A percentile compares a stretch with the other conserved stretches of the same genome.
Conservation (phyloP, 2,113 vertebrate genomes). For the Electrona antarctica region DNA sequence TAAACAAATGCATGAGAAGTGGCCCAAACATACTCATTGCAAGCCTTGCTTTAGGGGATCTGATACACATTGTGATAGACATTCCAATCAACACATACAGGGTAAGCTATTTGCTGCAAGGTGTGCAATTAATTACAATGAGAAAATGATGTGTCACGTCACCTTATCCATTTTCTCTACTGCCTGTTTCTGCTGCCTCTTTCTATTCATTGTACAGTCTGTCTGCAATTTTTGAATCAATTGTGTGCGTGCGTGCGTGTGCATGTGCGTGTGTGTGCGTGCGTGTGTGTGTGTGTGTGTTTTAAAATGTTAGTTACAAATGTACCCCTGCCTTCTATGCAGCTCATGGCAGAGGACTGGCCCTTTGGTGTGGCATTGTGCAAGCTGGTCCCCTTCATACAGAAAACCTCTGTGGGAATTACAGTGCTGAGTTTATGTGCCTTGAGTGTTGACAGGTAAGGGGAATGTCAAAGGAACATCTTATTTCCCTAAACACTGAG, state of each 20-base stretch:
- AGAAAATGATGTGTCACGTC: conserved; percentile 19
- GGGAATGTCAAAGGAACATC: not conserved
- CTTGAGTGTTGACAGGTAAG: conserved; percentile 92
- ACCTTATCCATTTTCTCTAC: not conserved
- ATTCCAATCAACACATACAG: conserved; percentile 91
- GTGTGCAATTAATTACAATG: conserved; percentile 21
- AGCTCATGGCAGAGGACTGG: conserved; percentile 93
- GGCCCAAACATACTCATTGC: conserved; percentile 91
- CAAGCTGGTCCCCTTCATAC: conserved; percentile 93
- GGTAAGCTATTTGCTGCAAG: conserved; percentile 71
- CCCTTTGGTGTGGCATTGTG: conserved; percentile 89
- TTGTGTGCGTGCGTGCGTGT: not conserved
- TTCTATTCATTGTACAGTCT: conserved; percentile 26
- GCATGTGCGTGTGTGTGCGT: not conserved
- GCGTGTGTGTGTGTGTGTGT: not conserved
- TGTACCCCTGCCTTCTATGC: conserved; percentile 51
- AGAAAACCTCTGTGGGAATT: conserved; percentile 92
- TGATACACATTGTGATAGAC: conserved; percentile 89
- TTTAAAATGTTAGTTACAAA: not conserved
- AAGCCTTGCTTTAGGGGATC: conserved; percentile 89
- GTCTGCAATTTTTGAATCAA: conserved; percentile 24
- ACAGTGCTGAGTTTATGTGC: conserved; percentile 92
- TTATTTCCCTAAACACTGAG: not conserved
- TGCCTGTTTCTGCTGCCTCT: conserved; percentile 20
- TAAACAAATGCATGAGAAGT: conserved; percentile 91